Evolutionary conservation across 2,113 vertebrate species (phyloP), one percentile per base, ranked within the genome.

Genomic region (Microtus montanus): DNA sequence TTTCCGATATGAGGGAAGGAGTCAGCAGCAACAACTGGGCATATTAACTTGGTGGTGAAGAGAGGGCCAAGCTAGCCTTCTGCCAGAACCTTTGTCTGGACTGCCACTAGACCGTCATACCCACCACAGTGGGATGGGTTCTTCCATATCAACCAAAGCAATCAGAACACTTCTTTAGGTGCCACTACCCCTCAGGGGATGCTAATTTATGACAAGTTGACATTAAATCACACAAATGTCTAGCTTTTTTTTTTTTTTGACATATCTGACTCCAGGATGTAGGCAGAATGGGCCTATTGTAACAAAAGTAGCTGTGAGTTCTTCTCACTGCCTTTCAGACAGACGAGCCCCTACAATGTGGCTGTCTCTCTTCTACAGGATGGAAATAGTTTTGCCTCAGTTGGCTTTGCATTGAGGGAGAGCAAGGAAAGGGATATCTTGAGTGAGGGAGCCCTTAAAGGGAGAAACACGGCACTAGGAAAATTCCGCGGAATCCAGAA

Each of bases 311-410:
- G 33, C 75, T 63, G 35, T 68, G 49, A 47, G 63, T 88, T 90
- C 77, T 86, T 68, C 8, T 52, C n/a, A 91, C 71, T 41, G 88
- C 41, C 77, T 93, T 95, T 92, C 91, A 38, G 66, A 54, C 82
- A 54, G 64, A 10, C 33, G n/a, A 63, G 74, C 24, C 9, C 58
- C 38, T 61, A 70, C 22, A 44, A 83, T 91, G 54, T 49, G 64
- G 8, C 52, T 28, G 11, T 63, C 87, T 95, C 41, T 94, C 80
- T 89, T 93, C 38, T 83, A 89, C 87, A 89, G n/a, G 14, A 96
- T 66, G 86, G 66, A 73, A 73, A 82, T 10, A 73, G 38, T 41
- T 95, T 78, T 92, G 35, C 83, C 84, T 92, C 68, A 49, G 7
- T 73, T 94, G 38, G 66, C 61, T 95, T 73, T 38, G 41, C 4